Base-by-base conservation (phyloP, 2,888 invertebrate species). In the Synanthedon myopaeformis region DNA sequence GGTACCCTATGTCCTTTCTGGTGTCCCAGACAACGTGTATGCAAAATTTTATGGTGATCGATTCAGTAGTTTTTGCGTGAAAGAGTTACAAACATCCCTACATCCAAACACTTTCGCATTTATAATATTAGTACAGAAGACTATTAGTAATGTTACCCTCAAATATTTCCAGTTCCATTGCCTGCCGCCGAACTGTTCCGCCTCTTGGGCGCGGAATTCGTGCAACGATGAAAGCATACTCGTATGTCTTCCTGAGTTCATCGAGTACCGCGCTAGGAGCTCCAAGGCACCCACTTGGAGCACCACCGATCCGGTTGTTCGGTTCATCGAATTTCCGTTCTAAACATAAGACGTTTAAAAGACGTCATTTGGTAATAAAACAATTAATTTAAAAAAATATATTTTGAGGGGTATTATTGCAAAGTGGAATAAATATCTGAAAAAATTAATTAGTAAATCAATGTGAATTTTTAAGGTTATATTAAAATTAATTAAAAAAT, bases 131-230 rank as follows among this genome's bases (percentile, higher is more conserved):
- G n/a, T n/a, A n/a, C n/a, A n/a, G n/a, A n/a, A n/a, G n/a, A n/a
- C n/a, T n/a, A n/a, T n/a, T n/a, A 45, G n/a, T 45, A 13, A 45
- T 8, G 69, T 58, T 69, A 91, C 91, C 82, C 91, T 89, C 51
- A 92, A 82, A 73, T 89, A 90, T 53, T 89, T 89, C 91, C 91
- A 91, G 51, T 91, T 91, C 91, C 91, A 91, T 57, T 91, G 89
- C 56, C 89, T 89, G 3, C 90, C 88, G 49, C 88, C 89, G 28
- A 82, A 80, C 6, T 88, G 81, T 51, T 89, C 89, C 0, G 82
- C 83, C 54, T 90, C 89, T 12, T 89, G 79, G 11, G 79, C 82
- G 59, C 89, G 79, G 61, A 88, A 88, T 55, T 89, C 88, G 56
- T 90, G 88, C 11, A 90, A 66, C 1, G 90, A 90, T 42, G 89